A percentile compares a stretch with the other conserved stretches of the same genome.
Conservation (phyloP, 2,888 invertebrate genomes). For the Ophion costatus region DNA sequence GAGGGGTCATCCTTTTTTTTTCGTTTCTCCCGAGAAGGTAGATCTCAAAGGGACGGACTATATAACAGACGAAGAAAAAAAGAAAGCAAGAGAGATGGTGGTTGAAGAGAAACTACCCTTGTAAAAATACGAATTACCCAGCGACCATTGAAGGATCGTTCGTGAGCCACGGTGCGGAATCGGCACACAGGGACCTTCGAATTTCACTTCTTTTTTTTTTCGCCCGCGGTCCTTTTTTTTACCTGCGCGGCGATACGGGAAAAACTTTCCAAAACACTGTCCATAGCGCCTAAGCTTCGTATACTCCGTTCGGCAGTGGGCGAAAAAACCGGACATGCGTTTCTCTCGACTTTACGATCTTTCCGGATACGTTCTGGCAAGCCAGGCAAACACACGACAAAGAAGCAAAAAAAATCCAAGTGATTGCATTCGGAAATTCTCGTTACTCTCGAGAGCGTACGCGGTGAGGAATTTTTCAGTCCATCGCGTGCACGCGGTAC, state of each 20-base stretch:
- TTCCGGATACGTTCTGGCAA: constrained; percentile 11
- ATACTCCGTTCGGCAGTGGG: not conserved
- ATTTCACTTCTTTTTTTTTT: constrained; percentile 54
- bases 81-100: not conserved
- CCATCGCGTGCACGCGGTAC: constrained; percentile 50
- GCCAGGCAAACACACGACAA: not conserved
- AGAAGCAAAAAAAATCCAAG: constrained; percentile 29
- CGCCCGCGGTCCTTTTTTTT: constrained; percentile 37
- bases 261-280: constrained; percentile 63
- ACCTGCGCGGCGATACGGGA: constrained; percentile 48
- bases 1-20: constrained; percentile 63
- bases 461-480: constrained; percentile 34
- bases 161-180: constrained; percentile 44
- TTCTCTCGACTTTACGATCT: constrained; percentile 45
- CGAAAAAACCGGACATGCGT: constrained; percentile 35
- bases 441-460: constrained; percentile 23
- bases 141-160: constrained; percentile 44
- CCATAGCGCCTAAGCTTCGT: not conserved
- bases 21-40: constrained; percentile 53
- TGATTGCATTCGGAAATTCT: constrained; percentile 43
- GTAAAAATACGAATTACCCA: constrained; percentile 65
- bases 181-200: constrained; percentile 52
- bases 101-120: constrained; percentile 59
- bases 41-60: constrained; percentile 30
- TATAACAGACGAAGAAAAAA: not conserved